Conservation (phyloP, 2,888 invertebrate genomes). For the Salticus scenicus region DNA sequence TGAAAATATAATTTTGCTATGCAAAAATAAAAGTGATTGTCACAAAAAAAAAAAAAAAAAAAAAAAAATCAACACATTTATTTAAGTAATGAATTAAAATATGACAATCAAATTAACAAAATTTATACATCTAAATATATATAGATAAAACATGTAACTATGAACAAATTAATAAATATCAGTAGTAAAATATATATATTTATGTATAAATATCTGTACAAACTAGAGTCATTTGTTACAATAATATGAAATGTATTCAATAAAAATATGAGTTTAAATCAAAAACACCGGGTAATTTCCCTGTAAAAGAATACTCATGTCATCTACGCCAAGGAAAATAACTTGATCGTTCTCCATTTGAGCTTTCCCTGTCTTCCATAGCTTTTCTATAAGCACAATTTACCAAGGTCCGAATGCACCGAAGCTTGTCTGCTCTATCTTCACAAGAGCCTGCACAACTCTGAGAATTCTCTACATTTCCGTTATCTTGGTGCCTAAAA, state of each 20-base stretch:
- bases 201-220: background rate
- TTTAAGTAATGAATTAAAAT: too few relatives aligned
- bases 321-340: constrained; percentile 59
- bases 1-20: too few relatives aligned
- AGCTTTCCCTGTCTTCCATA: constrained; percentile 42
- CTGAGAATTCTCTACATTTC: constrained; percentile 20
- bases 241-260: background rate
- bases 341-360: constrained; percentile 31
- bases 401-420: constrained; percentile 28
- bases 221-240: background rate
- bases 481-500: constrained; percentile 35
- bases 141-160: background rate
- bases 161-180: background rate
- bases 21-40: too few relatives aligned
- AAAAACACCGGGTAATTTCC: background rate
- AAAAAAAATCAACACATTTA: too few relatives aligned
- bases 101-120: background rate
- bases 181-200: background rate
- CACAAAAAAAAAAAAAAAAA: too few relatives aligned
- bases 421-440: constrained; percentile 39
- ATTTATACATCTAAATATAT: background rate
- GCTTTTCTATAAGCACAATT: constrained; percentile 42
- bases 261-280: background rate
- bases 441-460: background rate
- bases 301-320: background rate